A percentile compares a stretch with the other conserved stretches of the same genome.
phyloP scores from a whole-genome alignment of 2,113 vertebrate species.

The Suncus etruscus region DNA sequence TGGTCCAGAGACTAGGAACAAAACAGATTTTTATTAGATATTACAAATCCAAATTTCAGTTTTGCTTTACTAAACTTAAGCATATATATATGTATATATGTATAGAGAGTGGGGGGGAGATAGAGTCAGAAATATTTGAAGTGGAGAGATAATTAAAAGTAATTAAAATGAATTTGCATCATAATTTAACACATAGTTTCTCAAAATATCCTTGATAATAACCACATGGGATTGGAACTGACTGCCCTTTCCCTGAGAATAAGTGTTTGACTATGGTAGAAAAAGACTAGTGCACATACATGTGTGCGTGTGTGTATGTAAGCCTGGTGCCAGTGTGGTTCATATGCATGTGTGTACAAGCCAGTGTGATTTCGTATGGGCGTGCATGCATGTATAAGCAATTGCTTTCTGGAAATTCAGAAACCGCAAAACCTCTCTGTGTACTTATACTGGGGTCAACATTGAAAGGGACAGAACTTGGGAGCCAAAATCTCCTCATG shows the following conservation, averaged over 20 bases:
- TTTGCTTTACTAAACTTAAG: background rate
- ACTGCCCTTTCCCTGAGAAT: conserved; percentile 5
- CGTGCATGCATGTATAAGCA: background rate
- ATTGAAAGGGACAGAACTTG: background rate
- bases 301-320: background rate
- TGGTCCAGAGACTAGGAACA: background rate
- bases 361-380: background rate
- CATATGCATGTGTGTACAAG: background rate
- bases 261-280: background rate
- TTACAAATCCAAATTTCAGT: background rate
- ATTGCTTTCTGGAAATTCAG: conserved; percentile 19
- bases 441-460: background rate
- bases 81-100: background rate
- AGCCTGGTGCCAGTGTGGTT: background rate
- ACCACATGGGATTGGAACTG: background rate
- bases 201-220: background rate
- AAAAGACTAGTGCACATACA: background rate
- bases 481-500: background rate
- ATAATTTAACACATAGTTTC: conserved; percentile 30
- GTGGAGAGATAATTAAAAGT: conserved; percentile 29
- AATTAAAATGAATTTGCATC: conserved; percentile 55
- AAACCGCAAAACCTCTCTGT: conserved; percentile 17
- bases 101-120: too few species aligned
- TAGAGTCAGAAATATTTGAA: conserved; percentile 55
- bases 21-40: conserved; percentile 4